These are phyloP conservation scores for Andrena chrysosceles DNA, from an alignment of 2,888 invertebrate species.

Conservation along the genomic window DNA sequence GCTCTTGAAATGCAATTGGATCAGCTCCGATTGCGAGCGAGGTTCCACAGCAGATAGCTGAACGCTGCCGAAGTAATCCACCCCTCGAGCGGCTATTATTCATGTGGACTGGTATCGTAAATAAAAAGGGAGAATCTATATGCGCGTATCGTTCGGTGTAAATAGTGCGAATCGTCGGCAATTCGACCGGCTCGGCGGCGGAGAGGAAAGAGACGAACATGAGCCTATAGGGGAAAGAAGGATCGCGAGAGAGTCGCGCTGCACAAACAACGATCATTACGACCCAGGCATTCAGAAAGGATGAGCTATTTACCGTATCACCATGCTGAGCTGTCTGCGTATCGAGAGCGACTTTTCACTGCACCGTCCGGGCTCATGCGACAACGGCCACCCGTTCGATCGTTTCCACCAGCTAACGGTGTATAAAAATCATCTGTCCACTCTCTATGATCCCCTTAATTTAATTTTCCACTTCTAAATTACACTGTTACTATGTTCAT, in stretches of 20 bases:
- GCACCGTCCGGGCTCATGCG: conserved; percentile 75
- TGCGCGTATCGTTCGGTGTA: neutral
- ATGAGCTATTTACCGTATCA: conserved; percentile 80
- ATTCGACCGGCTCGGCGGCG: conserved; percentile 1
- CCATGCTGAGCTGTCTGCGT: conserved; percentile 83
- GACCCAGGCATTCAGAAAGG: conserved; percentile 48
- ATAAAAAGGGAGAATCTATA: neutral
- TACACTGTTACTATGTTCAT: conserved; percentile 58
- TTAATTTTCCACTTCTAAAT: conserved; percentile 66
- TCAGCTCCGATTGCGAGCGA: neutral
- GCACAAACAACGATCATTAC: conserved; percentile 56
- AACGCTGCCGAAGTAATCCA: neutral
- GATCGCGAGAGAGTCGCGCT: conserved; percentile 4
- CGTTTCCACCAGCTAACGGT: conserved; percentile 50
- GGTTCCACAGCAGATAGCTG: neutral
- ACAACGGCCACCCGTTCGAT: conserved; percentile 76
- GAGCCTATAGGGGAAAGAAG: neutral
- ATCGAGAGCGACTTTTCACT: conserved; percentile 81
- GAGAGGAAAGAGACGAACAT: conserved; percentile 2
- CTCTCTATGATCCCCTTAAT: conserved; percentile 49
- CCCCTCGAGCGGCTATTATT: neutral
- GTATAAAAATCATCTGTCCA: conserved; percentile 66
- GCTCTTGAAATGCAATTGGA: neutral
- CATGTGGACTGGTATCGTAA: neutral
- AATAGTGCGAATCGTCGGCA: conserved; percentile 1